These are phyloP conservation scores for Grammomys dolichurus DNA, from an alignment of 2,113 vertebrate species.

Conservation along the genomic window DNA sequence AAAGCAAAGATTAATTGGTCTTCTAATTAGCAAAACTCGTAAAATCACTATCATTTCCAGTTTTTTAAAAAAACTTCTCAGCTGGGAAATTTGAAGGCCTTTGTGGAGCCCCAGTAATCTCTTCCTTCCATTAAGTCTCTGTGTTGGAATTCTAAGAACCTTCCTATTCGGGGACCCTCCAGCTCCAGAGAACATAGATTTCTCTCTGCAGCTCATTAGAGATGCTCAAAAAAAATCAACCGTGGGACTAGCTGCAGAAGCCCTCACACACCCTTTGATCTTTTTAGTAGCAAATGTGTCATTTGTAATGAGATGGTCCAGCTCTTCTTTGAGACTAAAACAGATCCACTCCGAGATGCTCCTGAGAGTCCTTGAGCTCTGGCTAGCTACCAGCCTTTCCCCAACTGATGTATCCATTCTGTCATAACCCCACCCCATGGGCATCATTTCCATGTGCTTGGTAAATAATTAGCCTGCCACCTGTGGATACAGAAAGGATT, in stretches of 20 bases:
- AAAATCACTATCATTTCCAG: constrained; percentile 66
- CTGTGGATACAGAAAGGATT: constrained; percentile 84
- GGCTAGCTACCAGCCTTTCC: not conserved
- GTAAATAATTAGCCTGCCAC: constrained; percentile 89
- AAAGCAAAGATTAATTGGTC: constrained; percentile 68
- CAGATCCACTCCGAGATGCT: constrained; percentile 24
- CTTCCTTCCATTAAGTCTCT: constrained; percentile 57
- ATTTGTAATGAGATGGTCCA: constrained; percentile 32
- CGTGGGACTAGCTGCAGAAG: not conserved
- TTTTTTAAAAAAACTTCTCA: not conserved
- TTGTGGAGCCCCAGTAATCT: constrained; percentile 46
- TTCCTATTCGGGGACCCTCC: constrained; percentile 58
- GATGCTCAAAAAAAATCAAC: constrained; percentile 62
- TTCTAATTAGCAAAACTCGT: constrained; percentile 77
- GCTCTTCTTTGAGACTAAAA: constrained; percentile 45
- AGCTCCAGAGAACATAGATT: constrained; percentile 60
- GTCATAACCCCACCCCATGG: constrained; percentile 64
- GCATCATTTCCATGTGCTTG: constrained; percentile 80
- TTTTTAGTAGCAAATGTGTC: constrained; percentile 72
- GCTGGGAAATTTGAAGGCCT: constrained; percentile 61
- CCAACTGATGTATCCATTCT: constrained; percentile 64
- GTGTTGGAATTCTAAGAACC: constrained; percentile 65
- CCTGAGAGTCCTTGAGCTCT: constrained; percentile 38
- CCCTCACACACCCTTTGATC: constrained; percentile 69
- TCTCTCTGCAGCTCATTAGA: constrained; percentile 67